These are phyloP conservation scores for Trachemys scripta DNA, from an alignment of 2,113 vertebrate genomes.

Conservation along the genomic window DNA sequence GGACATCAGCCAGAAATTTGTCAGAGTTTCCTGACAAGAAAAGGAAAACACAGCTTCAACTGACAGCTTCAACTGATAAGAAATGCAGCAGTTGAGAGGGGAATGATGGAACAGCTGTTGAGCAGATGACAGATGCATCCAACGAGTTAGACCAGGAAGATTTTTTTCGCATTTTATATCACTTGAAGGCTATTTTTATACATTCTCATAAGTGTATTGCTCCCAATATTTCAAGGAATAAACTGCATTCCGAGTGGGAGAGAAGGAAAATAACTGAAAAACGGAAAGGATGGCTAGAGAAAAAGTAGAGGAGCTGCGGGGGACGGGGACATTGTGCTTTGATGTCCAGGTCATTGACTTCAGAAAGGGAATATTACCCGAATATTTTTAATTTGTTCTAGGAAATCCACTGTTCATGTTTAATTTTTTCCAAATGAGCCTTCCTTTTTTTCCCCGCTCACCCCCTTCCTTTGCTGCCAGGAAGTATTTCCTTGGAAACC, in stretches of 20 bases:
- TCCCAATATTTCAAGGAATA: not conserved
- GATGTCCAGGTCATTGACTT: not conserved
- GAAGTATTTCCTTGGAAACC: conserved; percentile 23
- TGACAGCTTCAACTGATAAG: not conserved
- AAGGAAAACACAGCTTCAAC: not conserved
- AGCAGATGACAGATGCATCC: not conserved
- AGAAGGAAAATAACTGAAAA: not conserved
- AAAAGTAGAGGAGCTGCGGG: not conserved
- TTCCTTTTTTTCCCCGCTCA: not conserved
- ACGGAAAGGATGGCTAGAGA: not conserved
- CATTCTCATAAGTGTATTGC: not conserved
- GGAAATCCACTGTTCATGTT: not conserved
- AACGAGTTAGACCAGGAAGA: not conserved
- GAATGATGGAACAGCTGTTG: not conserved
- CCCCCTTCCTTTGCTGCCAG: not conserved
- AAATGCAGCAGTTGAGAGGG: not conserved
- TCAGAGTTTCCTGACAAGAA: not conserved
- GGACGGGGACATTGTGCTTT: not conserved
- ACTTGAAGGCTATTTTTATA: not conserved
- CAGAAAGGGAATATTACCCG: not conserved
- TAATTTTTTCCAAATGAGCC: not conserved
- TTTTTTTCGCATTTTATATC: not conserved
- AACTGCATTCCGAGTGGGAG: not conserved
- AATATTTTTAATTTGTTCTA: not conserved
- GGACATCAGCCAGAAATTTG: not conserved